phyloP scores from a whole-genome alignment of 2,888 invertebrate genomes.

The Hirtodrosophila confusa region DNA sequence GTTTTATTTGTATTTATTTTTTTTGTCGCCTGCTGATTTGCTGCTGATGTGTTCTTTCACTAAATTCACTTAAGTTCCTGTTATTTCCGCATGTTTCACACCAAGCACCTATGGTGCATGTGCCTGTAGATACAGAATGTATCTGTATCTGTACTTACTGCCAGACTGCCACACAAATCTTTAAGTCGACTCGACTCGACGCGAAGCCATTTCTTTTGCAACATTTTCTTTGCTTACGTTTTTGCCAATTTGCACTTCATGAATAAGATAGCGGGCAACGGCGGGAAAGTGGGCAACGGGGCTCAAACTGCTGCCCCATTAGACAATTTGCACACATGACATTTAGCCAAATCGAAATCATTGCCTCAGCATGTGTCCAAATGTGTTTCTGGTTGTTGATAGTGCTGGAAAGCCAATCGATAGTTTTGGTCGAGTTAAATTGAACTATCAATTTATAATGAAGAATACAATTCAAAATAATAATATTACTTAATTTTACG shows the following conservation, averaged over 20 bases:
- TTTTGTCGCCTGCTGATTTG: conserved; percentile 56
- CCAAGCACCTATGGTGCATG: conserved; percentile 36
- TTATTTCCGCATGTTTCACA: conserved; percentile 75
- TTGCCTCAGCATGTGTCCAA: conserved; percentile 38
- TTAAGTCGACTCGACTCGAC: conserved; percentile 5
- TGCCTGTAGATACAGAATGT: conserved; percentile 8
- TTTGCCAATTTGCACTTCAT: conserved; percentile 75
- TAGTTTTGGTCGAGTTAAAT: no score
- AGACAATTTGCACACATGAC: conserved; percentile 72
- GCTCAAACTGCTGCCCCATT: conserved; percentile 59
- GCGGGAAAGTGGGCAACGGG: neutral
- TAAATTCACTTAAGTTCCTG: conserved; percentile 76
- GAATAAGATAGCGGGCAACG: conserved; percentile 55
- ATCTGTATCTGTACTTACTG: conserved; percentile 20
- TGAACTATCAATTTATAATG: no score
- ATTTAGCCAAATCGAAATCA: conserved; percentile 46
- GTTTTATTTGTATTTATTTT: conserved; percentile 2
- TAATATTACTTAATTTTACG: no score
- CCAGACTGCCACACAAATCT: conserved; percentile 53
- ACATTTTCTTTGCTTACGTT: conserved; percentile 45
- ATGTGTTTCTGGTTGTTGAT: conserved; percentile 28
- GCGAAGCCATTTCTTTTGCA: conserved; percentile 42
- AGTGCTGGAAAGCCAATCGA: no score
- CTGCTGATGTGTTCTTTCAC: conserved; percentile 75
- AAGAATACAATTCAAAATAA: no score